These are phyloP conservation scores for Saccopteryx bilineata DNA, from an alignment of 2,113 vertebrate species.

Conservation along the genomic window DNA sequence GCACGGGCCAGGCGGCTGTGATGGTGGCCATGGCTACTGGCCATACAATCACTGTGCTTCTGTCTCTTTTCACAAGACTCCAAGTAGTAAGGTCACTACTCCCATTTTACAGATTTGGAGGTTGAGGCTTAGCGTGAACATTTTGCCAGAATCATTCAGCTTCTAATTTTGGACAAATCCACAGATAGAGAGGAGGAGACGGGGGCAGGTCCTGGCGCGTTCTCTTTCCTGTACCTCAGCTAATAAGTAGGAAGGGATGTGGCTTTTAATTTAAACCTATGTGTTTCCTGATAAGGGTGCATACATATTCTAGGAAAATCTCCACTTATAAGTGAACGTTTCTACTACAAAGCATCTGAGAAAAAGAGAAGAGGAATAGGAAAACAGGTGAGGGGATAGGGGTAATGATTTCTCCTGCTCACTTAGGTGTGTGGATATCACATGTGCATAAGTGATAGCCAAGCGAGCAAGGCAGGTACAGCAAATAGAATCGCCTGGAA, in stretches of 20 bases:
- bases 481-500: slow-evolving; percentile 18
- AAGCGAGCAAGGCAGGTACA: not conserved
- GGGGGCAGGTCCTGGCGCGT: not conserved
- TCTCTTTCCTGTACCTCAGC: not conserved
- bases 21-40: too few relatives aligned
- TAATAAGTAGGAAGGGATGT: not conserved
- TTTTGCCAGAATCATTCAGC: not conserved
- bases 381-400: not conserved
- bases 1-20: too few relatives aligned
- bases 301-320: not conserved
- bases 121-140: not conserved
- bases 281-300: not conserved
- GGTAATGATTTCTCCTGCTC: not conserved
- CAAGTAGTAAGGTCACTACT: not conserved
- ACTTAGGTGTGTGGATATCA: not conserved
- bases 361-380: not conserved
- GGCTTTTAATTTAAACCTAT: not conserved
- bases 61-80: not conserved
- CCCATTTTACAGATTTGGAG: not conserved
- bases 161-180: not conserved
- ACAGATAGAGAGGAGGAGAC: not conserved
- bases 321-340: not conserved
- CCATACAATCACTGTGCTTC: not conserved
- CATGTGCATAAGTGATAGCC: not conserved
- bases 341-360: not conserved